These are phyloP conservation scores for Lapara coniferarum DNA, from an alignment of 2,888 invertebrate species.

Conservation along the genomic window DNA sequence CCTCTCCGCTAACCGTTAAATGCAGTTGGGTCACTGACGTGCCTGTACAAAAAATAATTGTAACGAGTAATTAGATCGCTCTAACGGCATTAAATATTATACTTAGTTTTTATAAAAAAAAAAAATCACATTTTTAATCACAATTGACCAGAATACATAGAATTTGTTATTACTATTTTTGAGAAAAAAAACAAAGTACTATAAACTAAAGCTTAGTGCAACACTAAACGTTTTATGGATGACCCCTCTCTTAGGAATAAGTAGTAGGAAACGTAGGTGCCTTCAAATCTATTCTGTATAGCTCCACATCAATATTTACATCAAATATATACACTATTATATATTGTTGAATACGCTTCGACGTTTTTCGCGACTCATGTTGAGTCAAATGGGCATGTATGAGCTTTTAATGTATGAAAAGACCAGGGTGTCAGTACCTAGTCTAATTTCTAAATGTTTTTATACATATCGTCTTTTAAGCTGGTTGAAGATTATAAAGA, in stretches of 20 bases:
- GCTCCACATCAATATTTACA: conserved; percentile 27
- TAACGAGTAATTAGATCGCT: too few relatives aligned
- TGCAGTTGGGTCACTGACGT: too few relatives aligned
- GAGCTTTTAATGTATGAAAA: conserved; percentile 34
- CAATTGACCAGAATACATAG: too few relatives aligned
- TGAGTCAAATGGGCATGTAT: conserved; percentile 59
- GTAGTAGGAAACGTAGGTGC: conserved; percentile 30
- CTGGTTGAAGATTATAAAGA: background rate
- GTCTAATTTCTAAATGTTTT: too few relatives aligned
- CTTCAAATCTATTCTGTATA: conserved; percentile 23
- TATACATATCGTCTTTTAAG: background rate
- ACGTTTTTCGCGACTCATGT: conserved; percentile 71
- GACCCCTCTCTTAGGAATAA: background rate
- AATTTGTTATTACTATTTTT: too few relatives aligned
- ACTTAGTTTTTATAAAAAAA: background rate
- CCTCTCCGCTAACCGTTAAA: too few relatives aligned
- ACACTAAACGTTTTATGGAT: background rate
- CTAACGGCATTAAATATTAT: background rate
- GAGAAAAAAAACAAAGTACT: too few relatives aligned
- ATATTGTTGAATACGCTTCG: conserved; percentile 61
- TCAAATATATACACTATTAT: conserved; percentile 34
- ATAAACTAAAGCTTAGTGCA: too few relatives aligned
- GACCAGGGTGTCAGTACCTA: too few relatives aligned
- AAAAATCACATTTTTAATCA: too few relatives aligned
- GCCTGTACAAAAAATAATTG: too few relatives aligned